Conservation (phyloP, 1,140 invertebrate genomes). For the Zaprionus tsacasi region DNA sequence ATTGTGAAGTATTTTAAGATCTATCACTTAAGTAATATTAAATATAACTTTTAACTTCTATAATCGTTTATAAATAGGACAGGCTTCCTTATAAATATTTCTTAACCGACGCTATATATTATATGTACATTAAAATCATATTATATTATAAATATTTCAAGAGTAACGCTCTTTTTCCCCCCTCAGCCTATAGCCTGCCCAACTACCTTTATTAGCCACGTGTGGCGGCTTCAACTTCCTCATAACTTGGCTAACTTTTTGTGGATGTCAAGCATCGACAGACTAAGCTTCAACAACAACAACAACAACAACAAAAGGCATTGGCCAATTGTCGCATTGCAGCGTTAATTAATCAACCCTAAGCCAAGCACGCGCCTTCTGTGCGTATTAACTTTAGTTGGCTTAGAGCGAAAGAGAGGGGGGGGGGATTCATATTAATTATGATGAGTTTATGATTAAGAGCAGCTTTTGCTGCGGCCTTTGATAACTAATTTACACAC, state of each 20-base stretch:
- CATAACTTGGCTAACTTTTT: slow-evolving; percentile 7
- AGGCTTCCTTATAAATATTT: too few relatives aligned
- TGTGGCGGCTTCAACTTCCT: neutral
- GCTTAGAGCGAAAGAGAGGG: neutral
- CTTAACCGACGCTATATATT: too few relatives aligned
- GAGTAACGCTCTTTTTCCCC: too few relatives aligned
- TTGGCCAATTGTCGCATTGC: slow-evolving; percentile 13
- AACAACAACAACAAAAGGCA: neutral
- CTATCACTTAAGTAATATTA: neutral
- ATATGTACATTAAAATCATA: too few relatives aligned
- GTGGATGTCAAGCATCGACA: slow-evolving; percentile 1
- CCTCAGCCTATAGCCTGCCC: too few relatives aligned
- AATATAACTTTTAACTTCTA: neutral
- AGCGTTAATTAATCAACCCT: slow-evolving; percentile 39
- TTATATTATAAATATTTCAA: too few relatives aligned
- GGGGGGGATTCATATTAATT: slow-evolving; percentile 67
- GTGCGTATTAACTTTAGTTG: slow-evolving; percentile 24
- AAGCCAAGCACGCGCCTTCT: slow-evolving; percentile 9
- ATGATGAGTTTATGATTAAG: slow-evolving; percentile 76
- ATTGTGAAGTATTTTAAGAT: neutral
- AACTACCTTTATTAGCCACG: neutral
- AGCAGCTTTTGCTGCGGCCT: slow-evolving; percentile 34
- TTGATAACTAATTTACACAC: slow-evolving; percentile 77
- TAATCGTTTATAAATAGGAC: too few relatives aligned
- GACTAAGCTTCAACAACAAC: slow-evolving; percentile 7